A percentile compares a stretch with the other conserved stretches of the same genome.
Evolutionary conservation across 2,888 invertebrate species (phyloP).

Genomic region (Theristus sp.): DNA sequence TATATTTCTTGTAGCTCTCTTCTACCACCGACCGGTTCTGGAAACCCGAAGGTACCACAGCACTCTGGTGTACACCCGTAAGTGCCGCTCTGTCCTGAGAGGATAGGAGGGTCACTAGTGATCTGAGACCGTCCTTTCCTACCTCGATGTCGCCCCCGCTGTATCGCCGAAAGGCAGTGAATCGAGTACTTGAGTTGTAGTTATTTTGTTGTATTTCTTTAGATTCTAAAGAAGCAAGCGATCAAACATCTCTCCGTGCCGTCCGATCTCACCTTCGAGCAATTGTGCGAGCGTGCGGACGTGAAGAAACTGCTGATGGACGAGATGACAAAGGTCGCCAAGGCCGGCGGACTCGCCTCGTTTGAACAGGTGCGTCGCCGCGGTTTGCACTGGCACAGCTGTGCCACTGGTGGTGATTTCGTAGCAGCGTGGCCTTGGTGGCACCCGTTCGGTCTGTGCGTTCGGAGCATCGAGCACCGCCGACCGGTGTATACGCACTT

Average conservation of each 20-base stretch:
- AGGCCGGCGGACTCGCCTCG: constrained; percentile 70
- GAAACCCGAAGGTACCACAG: too few relatives aligned
- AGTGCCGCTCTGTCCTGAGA: neutral
- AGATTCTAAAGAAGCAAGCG: neutral
- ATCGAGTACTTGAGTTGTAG: too few relatives aligned
- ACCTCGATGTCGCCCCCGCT: too few relatives aligned
- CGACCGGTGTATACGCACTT: too few relatives aligned
- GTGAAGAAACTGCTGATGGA: constrained; percentile 72
- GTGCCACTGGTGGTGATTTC: neutral
- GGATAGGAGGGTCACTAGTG: too few relatives aligned
- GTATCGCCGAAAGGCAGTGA: too few relatives aligned
- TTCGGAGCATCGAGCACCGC: neutral
- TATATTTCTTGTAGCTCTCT: neutral
- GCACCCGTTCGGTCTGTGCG: neutral
- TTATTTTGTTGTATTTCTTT: neutral
- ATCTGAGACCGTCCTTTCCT: too few relatives aligned
- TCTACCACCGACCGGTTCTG: too few relatives aligned
- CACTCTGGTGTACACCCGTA: neutral
- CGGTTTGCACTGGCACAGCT: too few relatives aligned
- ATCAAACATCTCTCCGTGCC: neutral
- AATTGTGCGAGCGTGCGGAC: constrained; percentile 27
- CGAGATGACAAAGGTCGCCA: constrained; percentile 72
- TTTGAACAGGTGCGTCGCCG: constrained; percentile 75
- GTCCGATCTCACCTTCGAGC: constrained; percentile 9
- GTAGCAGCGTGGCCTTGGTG: neutral